Evolutionary conservation across 2,113 vertebrate species (phyloP).

Genomic region (Noctilio leporinus): DNA sequence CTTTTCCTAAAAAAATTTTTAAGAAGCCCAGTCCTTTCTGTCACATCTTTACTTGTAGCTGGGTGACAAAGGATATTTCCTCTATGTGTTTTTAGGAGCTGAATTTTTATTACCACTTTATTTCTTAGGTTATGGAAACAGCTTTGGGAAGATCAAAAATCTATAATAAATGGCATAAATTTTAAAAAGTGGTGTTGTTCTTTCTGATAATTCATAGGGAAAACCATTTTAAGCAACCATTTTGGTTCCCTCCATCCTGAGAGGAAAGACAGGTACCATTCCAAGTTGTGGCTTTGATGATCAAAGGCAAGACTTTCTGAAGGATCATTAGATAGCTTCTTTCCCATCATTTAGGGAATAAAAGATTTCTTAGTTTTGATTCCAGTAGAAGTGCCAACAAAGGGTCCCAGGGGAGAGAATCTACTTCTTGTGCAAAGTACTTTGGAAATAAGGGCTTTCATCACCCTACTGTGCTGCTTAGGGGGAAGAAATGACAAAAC

Average conservation of each 20-base stretch:
- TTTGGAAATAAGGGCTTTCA: constrained; percentile 23
- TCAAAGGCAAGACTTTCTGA: neutral
- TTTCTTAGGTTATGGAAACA: constrained; percentile 6
- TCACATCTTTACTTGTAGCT: neutral
- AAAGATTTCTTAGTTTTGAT: constrained; percentile 5
- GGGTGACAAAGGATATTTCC: fast-evolving
- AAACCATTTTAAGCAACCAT: neutral
- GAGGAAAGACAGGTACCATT: neutral
- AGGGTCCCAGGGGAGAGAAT: neutral
- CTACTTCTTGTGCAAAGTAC: neutral
- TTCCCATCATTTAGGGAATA: neutral
- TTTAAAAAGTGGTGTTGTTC: neutral
- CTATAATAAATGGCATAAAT: neutral
- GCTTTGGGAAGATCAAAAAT: neutral
- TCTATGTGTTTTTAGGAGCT: neutral
- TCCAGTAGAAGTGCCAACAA: neutral
- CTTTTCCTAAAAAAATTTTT: neutral
- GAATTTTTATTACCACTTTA: neutral
- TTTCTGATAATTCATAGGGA: neutral
- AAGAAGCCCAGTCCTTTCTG: neutral
- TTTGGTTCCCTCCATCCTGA: neutral
- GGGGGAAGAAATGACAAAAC: neutral
- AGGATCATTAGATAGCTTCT: neutral
- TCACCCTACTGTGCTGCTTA: neutral
- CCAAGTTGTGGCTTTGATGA: neutral